These are phyloP conservation scores for Ichneumoninae sp. DNA, from an alignment of 2,888 invertebrate genomes.

Conservation along the genomic window DNA sequence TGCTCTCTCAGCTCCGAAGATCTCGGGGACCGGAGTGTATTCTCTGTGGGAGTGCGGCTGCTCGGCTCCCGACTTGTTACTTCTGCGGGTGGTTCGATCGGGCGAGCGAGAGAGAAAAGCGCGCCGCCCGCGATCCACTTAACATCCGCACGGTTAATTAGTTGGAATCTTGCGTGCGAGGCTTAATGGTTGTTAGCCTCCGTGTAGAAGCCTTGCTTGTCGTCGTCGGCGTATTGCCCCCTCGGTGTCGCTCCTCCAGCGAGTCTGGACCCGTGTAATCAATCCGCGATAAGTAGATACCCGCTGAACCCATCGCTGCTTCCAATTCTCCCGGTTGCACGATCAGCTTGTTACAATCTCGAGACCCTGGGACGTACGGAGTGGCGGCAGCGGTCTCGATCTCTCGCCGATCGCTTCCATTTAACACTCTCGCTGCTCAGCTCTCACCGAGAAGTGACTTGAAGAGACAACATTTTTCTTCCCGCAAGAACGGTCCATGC, in stretches of 20 bases:
- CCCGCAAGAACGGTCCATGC: neutral
- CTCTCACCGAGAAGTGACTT: neutral
- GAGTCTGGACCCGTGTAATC: constrained; percentile 36
- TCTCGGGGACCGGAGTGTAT: constrained; percentile 11
- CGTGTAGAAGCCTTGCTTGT: constrained; percentile 52
- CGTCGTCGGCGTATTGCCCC: constrained; percentile 17
- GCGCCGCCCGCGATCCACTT: constrained; percentile 58
- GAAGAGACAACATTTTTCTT: neutral
- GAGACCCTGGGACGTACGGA: constrained; percentile 3
- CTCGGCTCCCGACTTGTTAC: constrained; percentile 51
- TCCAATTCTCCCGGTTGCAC: constrained; percentile 10
- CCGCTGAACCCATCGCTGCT: neutral
- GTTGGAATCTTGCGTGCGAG: constrained; percentile 69
- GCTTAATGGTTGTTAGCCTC: constrained; percentile 69
- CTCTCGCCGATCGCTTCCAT: constrained; percentile 10
- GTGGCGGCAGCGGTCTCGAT: constrained; percentile 6
- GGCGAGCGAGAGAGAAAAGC: constrained; percentile 1
- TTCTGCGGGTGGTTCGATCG: neutral
- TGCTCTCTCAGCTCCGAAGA: constrained; percentile 17
- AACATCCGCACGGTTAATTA: constrained; percentile 73
- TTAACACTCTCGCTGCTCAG: neutral
- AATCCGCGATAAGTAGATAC: constrained; percentile 56
- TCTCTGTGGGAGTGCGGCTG: constrained; percentile 26
- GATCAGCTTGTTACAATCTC: constrained; percentile 32
- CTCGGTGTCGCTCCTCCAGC: constrained; percentile 3